Conservation (phyloP, 53 echinoderm and acorn worm genomes). For the Echinometra lucunter region DNA sequence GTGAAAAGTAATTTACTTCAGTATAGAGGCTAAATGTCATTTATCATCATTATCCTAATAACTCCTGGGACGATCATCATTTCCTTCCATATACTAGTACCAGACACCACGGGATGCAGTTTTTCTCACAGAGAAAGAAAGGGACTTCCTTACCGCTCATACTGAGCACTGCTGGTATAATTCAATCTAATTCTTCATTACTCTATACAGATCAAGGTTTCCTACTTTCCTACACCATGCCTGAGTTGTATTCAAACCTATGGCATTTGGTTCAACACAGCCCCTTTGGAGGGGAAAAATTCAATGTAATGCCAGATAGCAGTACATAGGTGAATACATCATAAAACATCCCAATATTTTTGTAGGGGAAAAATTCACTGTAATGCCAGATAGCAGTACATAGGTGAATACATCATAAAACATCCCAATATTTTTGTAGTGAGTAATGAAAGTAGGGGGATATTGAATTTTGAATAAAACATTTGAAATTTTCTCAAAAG, state of each 20-base stretch:
- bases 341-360: too few relatives aligned
- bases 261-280: neutral
- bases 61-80: neutral
- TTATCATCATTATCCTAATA: neutral
- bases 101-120: neutral
- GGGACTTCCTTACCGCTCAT: neutral
- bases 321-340: too few relatives aligned
- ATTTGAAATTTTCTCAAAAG: too few relatives aligned
- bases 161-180: neutral
- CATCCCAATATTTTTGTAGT: too few relatives aligned
- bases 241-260: neutral
- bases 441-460: too few relatives aligned
- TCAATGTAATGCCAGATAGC: too few relatives aligned
- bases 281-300: too few relatives aligned
- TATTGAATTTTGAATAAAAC: too few relatives aligned
- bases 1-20: slow-evolving; percentile 24
- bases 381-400: too few relatives aligned
- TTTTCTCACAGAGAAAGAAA: neutral
- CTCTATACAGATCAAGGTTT: neutral
- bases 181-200: neutral
- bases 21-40: slow-evolving; percentile 10
- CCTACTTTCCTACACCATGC: too few relatives aligned
- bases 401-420: too few relatives aligned
- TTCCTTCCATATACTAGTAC: neutral
- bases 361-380: too few relatives aligned